phyloP scores from a whole-genome alignment of 2,113 vertebrate genomes.

The Aphyosemion australe region DNA sequence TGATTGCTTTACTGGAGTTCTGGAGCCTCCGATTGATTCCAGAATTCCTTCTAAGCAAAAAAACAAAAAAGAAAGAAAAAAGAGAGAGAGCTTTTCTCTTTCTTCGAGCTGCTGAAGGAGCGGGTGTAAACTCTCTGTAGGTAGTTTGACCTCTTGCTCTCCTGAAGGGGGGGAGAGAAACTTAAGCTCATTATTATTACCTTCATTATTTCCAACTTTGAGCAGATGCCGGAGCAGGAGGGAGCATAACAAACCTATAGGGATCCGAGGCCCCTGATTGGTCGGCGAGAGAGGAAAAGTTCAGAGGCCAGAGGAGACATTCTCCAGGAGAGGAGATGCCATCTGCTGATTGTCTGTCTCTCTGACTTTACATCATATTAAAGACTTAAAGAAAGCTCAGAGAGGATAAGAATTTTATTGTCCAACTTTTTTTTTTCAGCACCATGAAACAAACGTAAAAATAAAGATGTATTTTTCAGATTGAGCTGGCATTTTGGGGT shows the following conservation, averaged over 20 bases:
- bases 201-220: slow-evolving; percentile 61
- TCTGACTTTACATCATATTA: slow-evolving; percentile 30
- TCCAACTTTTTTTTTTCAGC: not conserved
- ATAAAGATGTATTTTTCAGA: too few species aligned
- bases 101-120: slow-evolving; percentile 31
- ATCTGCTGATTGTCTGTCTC: slow-evolving; percentile 66
- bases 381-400: slow-evolving; percentile 18
- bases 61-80: too few species aligned
- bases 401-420: slow-evolving; percentile 7
- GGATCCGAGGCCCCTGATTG: slow-evolving; percentile 64
- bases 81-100: not conserved
- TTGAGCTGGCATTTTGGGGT: too few species aligned
- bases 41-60: too few species aligned
- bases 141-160: slow-evolving; percentile 64
- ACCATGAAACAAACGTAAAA: too few species aligned
- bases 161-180: slow-evolving; percentile 35
- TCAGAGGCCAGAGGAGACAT: slow-evolving; percentile 70
- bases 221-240: slow-evolving; percentile 75
- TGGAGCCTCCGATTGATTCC: too few species aligned
- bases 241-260: slow-evolving; percentile 52
- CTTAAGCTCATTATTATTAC: slow-evolving; percentile 69
- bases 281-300: slow-evolving; percentile 55
- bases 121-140: slow-evolving; percentile 61
- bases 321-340: slow-evolving; percentile 61
- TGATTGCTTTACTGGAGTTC: too few species aligned